Percentiles rank a stretch among this genome's conserved stretches.
Conservation (phyloP, 2,113 vertebrate genomes). For the Plestiodon gilberti region DNA sequence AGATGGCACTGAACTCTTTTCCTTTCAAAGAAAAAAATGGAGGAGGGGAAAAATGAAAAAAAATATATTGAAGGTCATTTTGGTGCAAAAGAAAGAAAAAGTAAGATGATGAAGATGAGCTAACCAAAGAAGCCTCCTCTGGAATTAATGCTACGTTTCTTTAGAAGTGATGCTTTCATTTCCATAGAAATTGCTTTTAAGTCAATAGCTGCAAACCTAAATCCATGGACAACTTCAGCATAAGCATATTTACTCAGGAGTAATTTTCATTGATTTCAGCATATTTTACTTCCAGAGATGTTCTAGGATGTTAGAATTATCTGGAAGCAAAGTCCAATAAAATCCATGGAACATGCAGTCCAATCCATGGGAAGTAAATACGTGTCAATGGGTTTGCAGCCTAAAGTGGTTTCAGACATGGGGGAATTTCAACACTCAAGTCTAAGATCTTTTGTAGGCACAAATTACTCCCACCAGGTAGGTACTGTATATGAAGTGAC, state of each 20-base stretch:
- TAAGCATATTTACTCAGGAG: neutral
- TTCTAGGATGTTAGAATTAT: neutral
- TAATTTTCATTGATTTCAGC: neutral
- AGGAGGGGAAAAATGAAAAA: constrained; percentile 33
- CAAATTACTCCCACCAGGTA: neutral
- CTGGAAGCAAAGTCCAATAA: neutral
- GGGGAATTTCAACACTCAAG: neutral
- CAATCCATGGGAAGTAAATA: neutral
- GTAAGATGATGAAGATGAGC: neutral
- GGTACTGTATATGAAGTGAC: neutral
- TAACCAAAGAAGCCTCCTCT: neutral
- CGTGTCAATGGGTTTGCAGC: neutral
- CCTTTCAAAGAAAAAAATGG: constrained; percentile 51
- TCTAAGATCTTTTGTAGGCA: neutral
- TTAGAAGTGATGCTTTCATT: neutral
- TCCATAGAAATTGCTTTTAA: neutral
- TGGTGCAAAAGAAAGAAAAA: constrained; percentile 17
- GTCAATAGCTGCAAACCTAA: neutral
- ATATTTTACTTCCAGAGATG: neutral
- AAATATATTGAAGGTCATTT: constrained; percentile 74
- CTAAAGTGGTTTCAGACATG: neutral
- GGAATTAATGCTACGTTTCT: neutral
- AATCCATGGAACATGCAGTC: neutral
- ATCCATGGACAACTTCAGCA: neutral
- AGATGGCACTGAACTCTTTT: constrained; percentile 81